Evolutionary conservation across 2,797 vertebrate genomes (phyloP).

Genomic region (Micropoecilia bifurca): DNA sequence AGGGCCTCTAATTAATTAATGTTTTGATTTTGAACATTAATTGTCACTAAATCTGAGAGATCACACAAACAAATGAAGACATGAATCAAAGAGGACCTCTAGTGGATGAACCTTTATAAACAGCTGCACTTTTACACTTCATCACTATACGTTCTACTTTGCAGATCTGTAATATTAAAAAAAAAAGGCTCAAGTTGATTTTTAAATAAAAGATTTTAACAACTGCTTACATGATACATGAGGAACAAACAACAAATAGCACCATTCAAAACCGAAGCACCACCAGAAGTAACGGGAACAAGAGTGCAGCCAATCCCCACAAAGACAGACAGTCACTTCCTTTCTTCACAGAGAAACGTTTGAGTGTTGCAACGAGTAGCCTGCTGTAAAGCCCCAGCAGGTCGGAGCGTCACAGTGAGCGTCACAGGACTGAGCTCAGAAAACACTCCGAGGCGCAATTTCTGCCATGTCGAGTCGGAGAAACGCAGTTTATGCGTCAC

Average conservation of each 20-base stretch:
- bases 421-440: constrained; percentile 14
- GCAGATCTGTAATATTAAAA: constrained; percentile 14
- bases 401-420: constrained; percentile 32
- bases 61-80: constrained; percentile 8
- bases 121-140: constrained; percentile 26
- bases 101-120: constrained; percentile 7
- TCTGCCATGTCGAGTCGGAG: constrained; percentile 25
- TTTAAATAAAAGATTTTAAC: constrained; percentile 35
- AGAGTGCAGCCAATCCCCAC: constrained; percentile 31
- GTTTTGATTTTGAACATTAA: neutral
- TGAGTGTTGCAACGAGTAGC: constrained; percentile 25
- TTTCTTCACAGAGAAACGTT: constrained; percentile 33
- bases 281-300: constrained; percentile 45
- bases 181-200: constrained; percentile 38
- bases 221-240: constrained; percentile 51
- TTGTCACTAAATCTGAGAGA: neutral
- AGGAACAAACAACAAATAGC: constrained; percentile 73
- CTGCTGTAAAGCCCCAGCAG: constrained; percentile 14
- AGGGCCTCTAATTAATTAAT: neutral
- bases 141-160: constrained; percentile 12
- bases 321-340: constrained; percentile 37
- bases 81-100: neutral
- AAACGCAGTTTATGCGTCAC: constrained; percentile 18
- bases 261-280: constrained; percentile 81
- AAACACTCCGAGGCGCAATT: constrained; percentile 1